Base-by-base conservation (phyloP, 2,113 vertebrate genomes). In the Tragelaphus imberbis region DNA sequence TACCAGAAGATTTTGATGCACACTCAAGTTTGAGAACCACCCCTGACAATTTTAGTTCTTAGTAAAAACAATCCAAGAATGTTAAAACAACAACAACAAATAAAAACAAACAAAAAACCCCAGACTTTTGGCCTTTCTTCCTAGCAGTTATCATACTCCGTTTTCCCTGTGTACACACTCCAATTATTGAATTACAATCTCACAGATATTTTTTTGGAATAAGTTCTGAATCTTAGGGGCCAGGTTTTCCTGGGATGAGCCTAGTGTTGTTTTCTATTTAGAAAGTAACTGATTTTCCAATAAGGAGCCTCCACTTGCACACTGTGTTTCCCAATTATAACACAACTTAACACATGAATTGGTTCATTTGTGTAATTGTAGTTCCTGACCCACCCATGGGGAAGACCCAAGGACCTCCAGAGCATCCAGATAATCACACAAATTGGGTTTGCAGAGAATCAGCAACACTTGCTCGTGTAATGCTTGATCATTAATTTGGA, bases 121-220 rank as follows among this genome's bases (percentile, higher is more conserved):
- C 19, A 23, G 71, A 30, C 49, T 36, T 49, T 27, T 7, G 61
- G 68, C n/a, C 51, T 58, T 28, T 49, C 28, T 36, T 36, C 21
- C 10, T 6, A 55, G 49, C 1, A 15, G 7, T 21, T 27, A 4
- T 7, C 23, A 27, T 33, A 4, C 13, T 36, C 63, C 25, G 6
- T 5, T 17, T 3, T n/a, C 15, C 4, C 40, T n/a, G 2, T 11
- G n/a, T 33, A 3, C 44, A 15, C 44, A 5, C 19, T 40, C 5
- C 68, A 55, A 15, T 33, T 75, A 21, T 6, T 40, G 7, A 56
- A 40, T 80, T 33, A 17, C 21, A 36, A 13, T 30, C 17, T 33
- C 63, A 9, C 75, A 16, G 86, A 10, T 13, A 10, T 10, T 90
- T 89, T 89, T 58, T 84, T 7, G 28, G n/a, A 36, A 23, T 14